These are phyloP conservation scores for Asteroscopus sphinx DNA, from an alignment of 2,888 invertebrate species.

Conservation along the genomic window DNA sequence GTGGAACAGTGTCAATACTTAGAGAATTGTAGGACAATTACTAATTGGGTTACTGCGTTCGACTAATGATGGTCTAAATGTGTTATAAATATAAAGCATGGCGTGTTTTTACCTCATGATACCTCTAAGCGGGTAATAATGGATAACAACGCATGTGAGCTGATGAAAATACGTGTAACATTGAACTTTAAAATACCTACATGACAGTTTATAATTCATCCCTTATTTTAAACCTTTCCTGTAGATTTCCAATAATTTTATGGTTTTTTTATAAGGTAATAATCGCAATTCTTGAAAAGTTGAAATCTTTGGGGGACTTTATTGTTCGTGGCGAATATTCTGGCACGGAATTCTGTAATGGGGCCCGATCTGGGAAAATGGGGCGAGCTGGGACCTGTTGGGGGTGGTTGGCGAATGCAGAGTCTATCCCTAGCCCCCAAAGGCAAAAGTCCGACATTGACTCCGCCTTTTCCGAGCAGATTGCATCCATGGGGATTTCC, in stretches of 20 bases:
- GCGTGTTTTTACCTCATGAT: slow-evolving; percentile 15
- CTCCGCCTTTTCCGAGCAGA: too few relatives aligned
- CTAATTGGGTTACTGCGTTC: slow-evolving; percentile 37
- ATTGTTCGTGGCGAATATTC: background rate
- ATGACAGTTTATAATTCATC: background rate
- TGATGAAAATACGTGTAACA: slow-evolving; percentile 7
- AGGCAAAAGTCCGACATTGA: too few relatives aligned
- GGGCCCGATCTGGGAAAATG: too few relatives aligned
- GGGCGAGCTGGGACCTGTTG: too few relatives aligned
- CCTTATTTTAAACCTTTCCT: background rate
- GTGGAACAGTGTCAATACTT: slow-evolving; percentile 33
- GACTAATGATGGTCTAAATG: slow-evolving; percentile 33
- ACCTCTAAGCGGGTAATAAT: background rate
- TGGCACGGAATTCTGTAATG: too few relatives aligned
- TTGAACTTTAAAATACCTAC: slow-evolving; percentile 14
- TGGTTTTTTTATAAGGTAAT: background rate
- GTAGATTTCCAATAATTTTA: background rate
- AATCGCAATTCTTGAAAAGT: too few relatives aligned
- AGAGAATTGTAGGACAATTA: slow-evolving; percentile 37
- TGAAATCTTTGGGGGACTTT: too few relatives aligned
- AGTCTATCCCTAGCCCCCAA: too few relatives aligned
- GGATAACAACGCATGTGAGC: background rate
- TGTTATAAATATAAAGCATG: slow-evolving; percentile 13
- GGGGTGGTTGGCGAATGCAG: too few relatives aligned
- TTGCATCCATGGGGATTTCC: too few relatives aligned